Base-by-base conservation (phyloP, 37 sponge, comb jelly and placozoan species). In the Ephydatia muelleri region DNA sequence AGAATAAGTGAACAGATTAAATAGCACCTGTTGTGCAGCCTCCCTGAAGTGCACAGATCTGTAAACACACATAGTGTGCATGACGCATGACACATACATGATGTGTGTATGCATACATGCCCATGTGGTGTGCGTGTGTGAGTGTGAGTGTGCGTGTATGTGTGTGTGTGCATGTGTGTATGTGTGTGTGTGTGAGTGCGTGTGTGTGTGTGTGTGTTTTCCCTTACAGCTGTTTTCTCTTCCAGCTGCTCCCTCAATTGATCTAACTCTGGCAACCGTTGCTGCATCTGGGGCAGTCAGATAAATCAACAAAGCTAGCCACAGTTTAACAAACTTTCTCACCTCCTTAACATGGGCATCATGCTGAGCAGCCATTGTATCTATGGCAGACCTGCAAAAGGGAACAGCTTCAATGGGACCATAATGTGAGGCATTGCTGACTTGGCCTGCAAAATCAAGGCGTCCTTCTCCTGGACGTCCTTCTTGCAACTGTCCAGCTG, bases 371-470 rank as follows among this genome's bases (percentile, higher is more conserved):
- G 83, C 39, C 84, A 91, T 83, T 13, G 39, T 32, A 79, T 91
- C 88, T 47, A 91, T 86, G 36, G 88, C 91, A 49, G 78, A 43
- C 29, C 91, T 91, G 71, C 14, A 70, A 19, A n/a, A 37, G 77
- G 0, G 13, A 76, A 14, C 22, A 38, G 57, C 1, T 19, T 16
- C 1, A 5, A 57, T 16, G 57, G n/a, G 22, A 36, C 76, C 32
- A 36, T 21, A 22, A 65, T 65, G 22, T 31, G 34, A 67, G n/a
- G 47, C 78, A 2, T 9, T 19, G 78, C 93, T 87, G 43, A 96
- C 96, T 90, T 91, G 28, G 96, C 93, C 70, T 91, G 83, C 68
- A 87, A 57, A 19, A 96, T 76, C 47, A 96, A 87, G 0, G 72
- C 73, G 6, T 92, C 83, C 77, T 92, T 92, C 80, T 92, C 89